Evolutionary conservation across 2,113 vertebrate species (phyloP).

Genomic region (Isichthys henryi): DNA sequence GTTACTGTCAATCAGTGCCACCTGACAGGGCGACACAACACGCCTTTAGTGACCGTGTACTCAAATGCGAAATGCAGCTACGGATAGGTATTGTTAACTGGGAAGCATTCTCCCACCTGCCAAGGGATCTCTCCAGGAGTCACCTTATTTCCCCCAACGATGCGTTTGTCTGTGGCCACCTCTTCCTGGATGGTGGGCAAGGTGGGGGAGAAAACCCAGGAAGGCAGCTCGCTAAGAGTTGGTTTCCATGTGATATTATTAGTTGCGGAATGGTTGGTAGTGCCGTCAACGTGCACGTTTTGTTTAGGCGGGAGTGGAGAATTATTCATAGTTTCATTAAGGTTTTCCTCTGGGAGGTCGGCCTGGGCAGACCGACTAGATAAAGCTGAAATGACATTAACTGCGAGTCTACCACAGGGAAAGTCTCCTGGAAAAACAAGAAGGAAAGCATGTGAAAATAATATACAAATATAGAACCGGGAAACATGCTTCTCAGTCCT

Average conservation of each 20-base stretch:
- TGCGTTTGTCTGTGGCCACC: constrained; percentile 33
- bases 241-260: not conserved
- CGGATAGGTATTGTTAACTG: not conserved
- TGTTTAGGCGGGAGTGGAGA: not conserved
- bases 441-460: not conserved
- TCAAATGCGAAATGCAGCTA: no score
- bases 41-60: no score
- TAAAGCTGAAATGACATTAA: not conserved
- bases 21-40: constrained; percentile 50
- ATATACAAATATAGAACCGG: not conserved
- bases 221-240: not conserved
- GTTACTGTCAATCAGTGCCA: constrained; percentile 49
- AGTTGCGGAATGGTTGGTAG: not conserved
- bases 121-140: constrained; percentile 80
- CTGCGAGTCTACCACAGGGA: constrained; percentile 48
- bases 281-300: not conserved
- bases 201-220: constrained; percentile 38
- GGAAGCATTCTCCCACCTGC: constrained; percentile 69
- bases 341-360: not conserved
- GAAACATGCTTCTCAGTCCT: not conserved
- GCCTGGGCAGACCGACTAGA: constrained; percentile 15
- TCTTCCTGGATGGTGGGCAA: constrained; percentile 22
- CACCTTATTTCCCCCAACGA: constrained; percentile 75
- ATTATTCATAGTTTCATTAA: not conserved
- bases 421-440: constrained; percentile 37